Evolutionary conservation across 1,140 invertebrate genomes (phyloP).

Genomic region (Drosophila takahashii): DNA sequence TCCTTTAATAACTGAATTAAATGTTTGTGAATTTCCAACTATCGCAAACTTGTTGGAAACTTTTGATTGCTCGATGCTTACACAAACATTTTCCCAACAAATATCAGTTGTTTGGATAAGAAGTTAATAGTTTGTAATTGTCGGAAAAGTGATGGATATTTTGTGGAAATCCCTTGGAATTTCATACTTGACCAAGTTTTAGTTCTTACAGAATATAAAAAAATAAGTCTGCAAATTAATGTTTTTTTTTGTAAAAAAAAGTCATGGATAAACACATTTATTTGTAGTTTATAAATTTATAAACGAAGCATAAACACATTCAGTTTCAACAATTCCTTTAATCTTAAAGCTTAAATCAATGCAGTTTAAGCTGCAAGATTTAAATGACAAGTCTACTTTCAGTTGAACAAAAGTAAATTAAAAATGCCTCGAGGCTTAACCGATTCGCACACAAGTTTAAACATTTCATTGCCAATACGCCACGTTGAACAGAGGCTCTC

Average conservation of each 20-base stretch:
- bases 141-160: not conserved
- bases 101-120: conserved; percentile 29
- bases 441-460: conserved; percentile 27
- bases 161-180: not conserved
- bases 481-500: conserved; percentile 32
- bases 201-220: not conserved
- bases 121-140: conserved; percentile 19
- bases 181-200: not conserved
- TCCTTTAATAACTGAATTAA: conserved; percentile 54
- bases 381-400: not conserved
- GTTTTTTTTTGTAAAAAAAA: too few species aligned
- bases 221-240: not conserved
- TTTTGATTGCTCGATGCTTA: conserved; percentile 42
- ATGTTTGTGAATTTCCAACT: conserved; percentile 33
- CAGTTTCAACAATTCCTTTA: too few species aligned
- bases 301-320: too few species aligned
- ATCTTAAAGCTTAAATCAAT: not conserved
- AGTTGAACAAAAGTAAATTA: not conserved
- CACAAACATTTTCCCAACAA: conserved; percentile 23
- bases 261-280: too few species aligned
- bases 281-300: too few species aligned
- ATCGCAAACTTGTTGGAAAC: conserved; percentile 32
- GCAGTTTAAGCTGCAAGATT: not conserved
- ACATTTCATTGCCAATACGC: conserved; percentile 48
- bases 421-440: conserved; percentile 16